Evolutionary conservation across 2,888 invertebrate genomes (phyloP), one percentile per base, ranked within the genome.

Genomic region (Vanessa cardui): DNA sequence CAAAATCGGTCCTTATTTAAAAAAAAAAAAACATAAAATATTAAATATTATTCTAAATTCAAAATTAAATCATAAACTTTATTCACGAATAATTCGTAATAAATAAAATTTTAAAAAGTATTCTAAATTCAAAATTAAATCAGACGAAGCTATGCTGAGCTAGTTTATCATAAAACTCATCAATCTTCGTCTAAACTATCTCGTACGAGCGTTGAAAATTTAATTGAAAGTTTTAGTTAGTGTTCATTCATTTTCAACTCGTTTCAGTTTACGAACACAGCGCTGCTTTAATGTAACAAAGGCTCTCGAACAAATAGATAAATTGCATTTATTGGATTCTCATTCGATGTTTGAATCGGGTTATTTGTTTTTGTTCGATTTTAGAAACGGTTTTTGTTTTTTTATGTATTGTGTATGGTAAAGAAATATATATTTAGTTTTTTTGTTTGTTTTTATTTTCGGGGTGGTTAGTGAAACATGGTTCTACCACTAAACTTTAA

Each of bases 171-270:
- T 69, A 71, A 26, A 63, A 49, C 58, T 61, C 69, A 72, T 72
- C 72, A 72, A 72, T 72, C 66, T 56, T 26, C 68, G 69, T 71
- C 72, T 54, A 52, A 68, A 69, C 67, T 72, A 72, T 72, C 69
- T 71, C 56, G 58, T 61, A 58, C 66, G 45, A 61, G 60, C 54
- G 62, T 60, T 69, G 71, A 67, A 72, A 71, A 71, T 72, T 71
- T 67, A 70, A 70, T 68, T 72, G 70, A 68, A 72, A 72, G 58
- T 72, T 68, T 68, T 64, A 67, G 67, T 69, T 64, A 62, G 49
- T 49, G 64, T 67, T 67, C 66, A 71, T 64, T 68, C 67, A 52
- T 72, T 72, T 52, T 58, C 20, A 71, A 59, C 58, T 65, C 59
- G 64, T 59, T 65, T 45, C 64, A 65, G 66, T 61, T 66, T 31